phyloP scores from a whole-genome alignment of 2,113 vertebrate genomes.

The Odocoileus virginianus region DNA sequence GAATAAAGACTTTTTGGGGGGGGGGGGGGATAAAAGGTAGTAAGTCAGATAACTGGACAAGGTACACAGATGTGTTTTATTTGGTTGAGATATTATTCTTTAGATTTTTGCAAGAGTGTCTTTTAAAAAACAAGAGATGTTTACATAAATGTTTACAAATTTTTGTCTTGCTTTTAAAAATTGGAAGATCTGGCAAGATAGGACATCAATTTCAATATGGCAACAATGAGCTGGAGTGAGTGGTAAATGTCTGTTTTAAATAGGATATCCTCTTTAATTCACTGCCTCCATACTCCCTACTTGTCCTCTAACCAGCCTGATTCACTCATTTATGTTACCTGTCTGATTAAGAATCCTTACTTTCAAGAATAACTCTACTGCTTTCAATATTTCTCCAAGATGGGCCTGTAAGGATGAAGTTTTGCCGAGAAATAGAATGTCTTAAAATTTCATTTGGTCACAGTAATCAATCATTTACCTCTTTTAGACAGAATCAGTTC shows the following conservation, averaged over 20 bases:
- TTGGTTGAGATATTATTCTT: neutral
- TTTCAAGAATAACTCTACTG: neutral
- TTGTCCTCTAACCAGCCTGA: neutral
- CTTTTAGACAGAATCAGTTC: neutral
- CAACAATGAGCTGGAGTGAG: neutral
- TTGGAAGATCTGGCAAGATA: neutral
- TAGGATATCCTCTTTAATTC: neutral
- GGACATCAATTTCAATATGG: neutral
- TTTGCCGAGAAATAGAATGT: conserved; percentile 24
- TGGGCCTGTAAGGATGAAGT: neutral
- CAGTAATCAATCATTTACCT: conserved; percentile 40
- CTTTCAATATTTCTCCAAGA: neutral
- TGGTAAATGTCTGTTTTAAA: neutral
- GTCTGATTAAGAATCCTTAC: neutral
- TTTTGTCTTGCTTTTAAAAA: conserved; percentile 5
- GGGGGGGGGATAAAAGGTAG: neutral
- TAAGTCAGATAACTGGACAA: neutral
- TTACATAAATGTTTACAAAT: neutral
- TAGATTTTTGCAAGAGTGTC: neutral
- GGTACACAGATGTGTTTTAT: neutral
- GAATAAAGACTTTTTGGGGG: neutral
- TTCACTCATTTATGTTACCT: neutral
- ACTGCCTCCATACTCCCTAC: neutral
- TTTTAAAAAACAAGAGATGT: neutral
- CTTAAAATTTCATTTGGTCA: conserved; percentile 3